These are phyloP conservation scores for Chloroclysta siterata DNA, from an alignment of 2,888 invertebrate species.

Conservation along the genomic window DNA sequence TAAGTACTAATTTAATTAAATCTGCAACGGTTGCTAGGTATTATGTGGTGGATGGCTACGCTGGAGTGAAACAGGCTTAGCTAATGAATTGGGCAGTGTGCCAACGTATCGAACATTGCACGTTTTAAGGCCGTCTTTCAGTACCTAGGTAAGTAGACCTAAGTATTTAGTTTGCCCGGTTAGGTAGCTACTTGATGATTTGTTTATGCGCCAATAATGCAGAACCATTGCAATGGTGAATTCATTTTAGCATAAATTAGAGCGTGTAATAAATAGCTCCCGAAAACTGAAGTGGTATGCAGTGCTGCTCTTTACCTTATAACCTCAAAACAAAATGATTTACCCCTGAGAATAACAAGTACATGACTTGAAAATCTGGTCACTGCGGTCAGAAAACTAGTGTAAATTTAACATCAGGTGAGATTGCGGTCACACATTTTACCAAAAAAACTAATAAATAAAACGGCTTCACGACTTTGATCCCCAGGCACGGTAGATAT, in stretches of 20 bases:
- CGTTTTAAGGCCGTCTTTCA: neutral
- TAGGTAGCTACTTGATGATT: conserved; percentile 1
- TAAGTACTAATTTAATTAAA: too few species aligned
- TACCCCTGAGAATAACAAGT: neutral
- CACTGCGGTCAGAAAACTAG: too few species aligned
- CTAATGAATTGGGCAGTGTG: conserved; percentile 64
- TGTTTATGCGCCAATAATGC: conserved; percentile 16
- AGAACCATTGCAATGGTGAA: neutral
- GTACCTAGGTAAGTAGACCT: neutral
- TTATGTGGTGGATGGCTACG: neutral
- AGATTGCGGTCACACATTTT: too few species aligned
- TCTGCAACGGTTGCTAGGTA: too few species aligned
- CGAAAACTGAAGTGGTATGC: too few species aligned
- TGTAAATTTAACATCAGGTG: too few species aligned
- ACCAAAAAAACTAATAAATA: too few species aligned
- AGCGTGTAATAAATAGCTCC: too few species aligned
- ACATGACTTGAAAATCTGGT: neutral
- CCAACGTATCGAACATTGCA: conserved; percentile 44
- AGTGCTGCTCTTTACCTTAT: too few species aligned
- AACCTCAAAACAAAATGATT: neutral
- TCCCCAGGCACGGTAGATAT: too few species aligned
- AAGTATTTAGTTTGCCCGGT: conserved; percentile 4
- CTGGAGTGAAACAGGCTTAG: conserved; percentile 22
- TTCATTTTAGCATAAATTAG: neutral
- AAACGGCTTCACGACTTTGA: too few species aligned